These are phyloP conservation scores for Ceratina calcarata DNA, from an alignment of 1,140 invertebrate genomes.

Conservation along the genomic window DNA sequence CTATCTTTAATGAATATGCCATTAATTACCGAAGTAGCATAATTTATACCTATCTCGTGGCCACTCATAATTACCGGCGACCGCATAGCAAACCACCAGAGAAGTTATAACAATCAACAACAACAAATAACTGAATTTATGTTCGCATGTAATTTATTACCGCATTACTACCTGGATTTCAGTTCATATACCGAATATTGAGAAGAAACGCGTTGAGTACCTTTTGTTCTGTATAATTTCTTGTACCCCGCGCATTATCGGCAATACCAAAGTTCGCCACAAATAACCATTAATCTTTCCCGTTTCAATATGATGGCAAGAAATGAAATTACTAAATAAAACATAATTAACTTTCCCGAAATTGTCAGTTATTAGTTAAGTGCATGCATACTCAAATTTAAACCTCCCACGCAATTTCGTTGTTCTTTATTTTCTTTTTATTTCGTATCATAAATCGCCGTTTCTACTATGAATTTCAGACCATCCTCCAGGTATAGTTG, in stretches of 20 bases:
- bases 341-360: too few relatives aligned
- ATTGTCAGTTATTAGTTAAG: too few relatives aligned
- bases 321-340: too few relatives aligned
- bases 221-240: background rate
- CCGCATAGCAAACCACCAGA: constrained; percentile 4
- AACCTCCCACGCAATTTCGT: too few relatives aligned
- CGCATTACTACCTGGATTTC: background rate
- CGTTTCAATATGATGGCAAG: too few relatives aligned
- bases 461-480: too few relatives aligned
- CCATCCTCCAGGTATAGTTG: background rate
- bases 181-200: background rate
- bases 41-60: constrained; percentile 26
- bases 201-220: background rate
- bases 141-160: constrained; percentile 3
- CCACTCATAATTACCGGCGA: constrained; percentile 7
- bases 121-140: background rate
- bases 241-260: too few relatives aligned
- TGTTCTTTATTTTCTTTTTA: too few relatives aligned
- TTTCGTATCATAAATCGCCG: too few relatives aligned
- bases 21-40: background rate
- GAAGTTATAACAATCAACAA: background rate
- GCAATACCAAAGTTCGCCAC: too few relatives aligned
- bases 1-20: background rate
- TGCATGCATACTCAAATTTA: too few relatives aligned
- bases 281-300: too few relatives aligned